phyloP scores from a whole-genome alignment of 2,797 vertebrate genomes.

The Valencia hispanica region DNA sequence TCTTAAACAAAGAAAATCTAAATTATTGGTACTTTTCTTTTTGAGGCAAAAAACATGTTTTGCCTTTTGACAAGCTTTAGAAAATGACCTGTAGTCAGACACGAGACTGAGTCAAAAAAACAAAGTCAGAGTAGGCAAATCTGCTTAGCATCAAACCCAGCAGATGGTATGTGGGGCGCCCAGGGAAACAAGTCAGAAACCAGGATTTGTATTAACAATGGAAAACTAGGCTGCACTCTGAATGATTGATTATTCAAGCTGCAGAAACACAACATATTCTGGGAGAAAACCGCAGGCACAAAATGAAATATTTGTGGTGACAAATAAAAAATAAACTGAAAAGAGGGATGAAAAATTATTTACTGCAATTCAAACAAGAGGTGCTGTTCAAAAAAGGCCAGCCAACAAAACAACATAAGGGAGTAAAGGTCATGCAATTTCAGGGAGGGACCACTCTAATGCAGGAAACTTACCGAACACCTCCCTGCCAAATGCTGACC shows the following conservation, averaged over 20 bases:
- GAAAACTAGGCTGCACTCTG: slow-evolving; percentile 48
- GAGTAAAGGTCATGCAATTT: slow-evolving; percentile 40
- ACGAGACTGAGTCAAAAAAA: slow-evolving; percentile 18
- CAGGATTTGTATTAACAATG: slow-evolving; percentile 40
- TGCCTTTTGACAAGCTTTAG: slow-evolving; percentile 21
- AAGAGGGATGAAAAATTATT: not conserved
- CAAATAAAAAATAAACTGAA: not conserved
- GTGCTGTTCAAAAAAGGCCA: slow-evolving; percentile 18
- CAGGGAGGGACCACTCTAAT: slow-evolving; percentile 22
- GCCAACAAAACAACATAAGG: not conserved
- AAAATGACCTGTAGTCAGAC: slow-evolving; percentile 33
- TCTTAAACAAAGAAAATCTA: slow-evolving; percentile 16
- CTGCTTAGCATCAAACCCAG: slow-evolving; percentile 56
- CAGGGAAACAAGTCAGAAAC: slow-evolving; percentile 31
- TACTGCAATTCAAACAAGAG: slow-evolving; percentile 1
- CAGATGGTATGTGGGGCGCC: slow-evolving; percentile 38
- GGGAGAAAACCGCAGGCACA: slow-evolving; percentile 21
- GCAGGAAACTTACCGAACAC: slow-evolving; percentile 75
- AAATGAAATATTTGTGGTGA: slow-evolving; percentile 13
- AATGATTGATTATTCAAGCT: slow-evolving; percentile 39
- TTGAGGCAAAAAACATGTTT: slow-evolving; percentile 17
- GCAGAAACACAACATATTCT: slow-evolving; percentile 18
- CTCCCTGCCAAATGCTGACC: slow-evolving; percentile 83
- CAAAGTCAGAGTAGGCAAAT: slow-evolving; percentile 25
- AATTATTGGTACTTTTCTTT: slow-evolving; percentile 19